Conservation (phyloP, 2,797 vertebrate species). For the Onychomys torridus region DNA sequence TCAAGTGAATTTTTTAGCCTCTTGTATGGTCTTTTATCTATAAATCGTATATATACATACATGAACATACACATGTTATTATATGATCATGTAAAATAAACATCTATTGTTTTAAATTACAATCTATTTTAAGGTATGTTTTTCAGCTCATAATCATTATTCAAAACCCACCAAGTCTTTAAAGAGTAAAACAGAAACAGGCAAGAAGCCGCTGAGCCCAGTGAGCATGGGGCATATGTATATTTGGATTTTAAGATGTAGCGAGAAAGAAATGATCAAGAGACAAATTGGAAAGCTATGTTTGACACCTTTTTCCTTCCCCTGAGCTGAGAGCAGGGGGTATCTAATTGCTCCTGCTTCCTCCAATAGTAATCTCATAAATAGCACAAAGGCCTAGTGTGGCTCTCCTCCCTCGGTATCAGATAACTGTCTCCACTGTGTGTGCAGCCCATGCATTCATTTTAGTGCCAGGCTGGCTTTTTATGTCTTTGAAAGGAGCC, state of each 20-base stretch:
- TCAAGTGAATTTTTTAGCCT: neutral
- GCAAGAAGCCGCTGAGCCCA: constrained; percentile 12
- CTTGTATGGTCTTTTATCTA: neutral
- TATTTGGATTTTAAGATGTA: constrained; percentile 81
- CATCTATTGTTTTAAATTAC: constrained; percentile 5
- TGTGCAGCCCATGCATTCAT: constrained; percentile 80
- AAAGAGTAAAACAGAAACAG: constrained; percentile 48
- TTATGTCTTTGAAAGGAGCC: constrained; percentile 82
- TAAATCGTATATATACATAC: neutral
- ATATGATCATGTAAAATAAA: neutral
- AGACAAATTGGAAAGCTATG: constrained; percentile 84
- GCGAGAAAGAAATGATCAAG: constrained; percentile 82
- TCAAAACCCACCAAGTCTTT: constrained; percentile 51
- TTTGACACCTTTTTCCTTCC: constrained; percentile 83
- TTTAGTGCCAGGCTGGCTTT: constrained; percentile 82
- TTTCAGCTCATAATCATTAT: neutral
- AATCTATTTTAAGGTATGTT: neutral
- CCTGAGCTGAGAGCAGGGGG: constrained; percentile 71
- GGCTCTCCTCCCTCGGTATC: constrained; percentile 72
- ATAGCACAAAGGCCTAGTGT: constrained; percentile 80
- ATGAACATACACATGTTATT: neutral
- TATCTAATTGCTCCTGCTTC: constrained; percentile 82
- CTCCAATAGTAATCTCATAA: constrained; percentile 82
- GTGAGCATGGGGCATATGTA: constrained; percentile 48
- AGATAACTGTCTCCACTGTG: constrained; percentile 80